These are phyloP conservation scores for Exocentrus adspersus DNA, from an alignment of 2,888 invertebrate genomes.

Conservation along the genomic window DNA sequence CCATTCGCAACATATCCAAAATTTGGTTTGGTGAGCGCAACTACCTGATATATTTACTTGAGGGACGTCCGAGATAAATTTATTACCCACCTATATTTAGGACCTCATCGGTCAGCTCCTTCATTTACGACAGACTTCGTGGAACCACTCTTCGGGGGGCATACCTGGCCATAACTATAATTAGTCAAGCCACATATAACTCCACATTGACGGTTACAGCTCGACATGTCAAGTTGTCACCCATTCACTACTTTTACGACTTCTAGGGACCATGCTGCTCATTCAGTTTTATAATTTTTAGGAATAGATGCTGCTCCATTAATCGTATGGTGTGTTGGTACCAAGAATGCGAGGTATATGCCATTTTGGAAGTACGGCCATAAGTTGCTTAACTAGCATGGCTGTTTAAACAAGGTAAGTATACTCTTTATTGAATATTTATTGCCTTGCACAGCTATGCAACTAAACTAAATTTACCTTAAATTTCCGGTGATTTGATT, in stretches of 20 bases:
- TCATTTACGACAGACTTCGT: slow-evolving; percentile 60
- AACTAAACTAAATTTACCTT: too few relatives aligned
- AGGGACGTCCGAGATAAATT: slow-evolving; percentile 21
- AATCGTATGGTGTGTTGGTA: slow-evolving; percentile 20
- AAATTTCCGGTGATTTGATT: too few relatives aligned
- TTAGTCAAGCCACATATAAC: slow-evolving; percentile 50
- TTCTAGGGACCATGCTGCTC: slow-evolving; percentile 47
- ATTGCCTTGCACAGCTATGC: too few relatives aligned
- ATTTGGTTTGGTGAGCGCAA: neutral
- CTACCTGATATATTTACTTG: neutral
- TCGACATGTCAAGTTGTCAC: slow-evolving; percentile 57
- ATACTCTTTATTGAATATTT: too few relatives aligned
- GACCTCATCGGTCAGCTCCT: slow-evolving; percentile 15
- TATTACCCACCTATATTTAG: slow-evolving; percentile 38
- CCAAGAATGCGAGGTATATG: slow-evolving; percentile 12
- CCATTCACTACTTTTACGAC: slow-evolving; percentile 57
- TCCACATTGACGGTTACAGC: slow-evolving; percentile 52
- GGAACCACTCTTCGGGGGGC: slow-evolving; percentile 56
- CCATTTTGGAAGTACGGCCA: neutral
- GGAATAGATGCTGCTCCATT: slow-evolving; percentile 30
- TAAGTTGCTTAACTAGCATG: slow-evolving; percentile 11
- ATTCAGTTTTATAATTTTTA: slow-evolving; percentile 31
- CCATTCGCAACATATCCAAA: too few relatives aligned
- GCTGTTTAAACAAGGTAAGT: neutral
- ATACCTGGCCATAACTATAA: slow-evolving; percentile 54